Evolutionary conservation across 2,113 vertebrate genomes (phyloP), one percentile per base, ranked within the genome.

Genomic region (Terrapene triunguis): DNA sequence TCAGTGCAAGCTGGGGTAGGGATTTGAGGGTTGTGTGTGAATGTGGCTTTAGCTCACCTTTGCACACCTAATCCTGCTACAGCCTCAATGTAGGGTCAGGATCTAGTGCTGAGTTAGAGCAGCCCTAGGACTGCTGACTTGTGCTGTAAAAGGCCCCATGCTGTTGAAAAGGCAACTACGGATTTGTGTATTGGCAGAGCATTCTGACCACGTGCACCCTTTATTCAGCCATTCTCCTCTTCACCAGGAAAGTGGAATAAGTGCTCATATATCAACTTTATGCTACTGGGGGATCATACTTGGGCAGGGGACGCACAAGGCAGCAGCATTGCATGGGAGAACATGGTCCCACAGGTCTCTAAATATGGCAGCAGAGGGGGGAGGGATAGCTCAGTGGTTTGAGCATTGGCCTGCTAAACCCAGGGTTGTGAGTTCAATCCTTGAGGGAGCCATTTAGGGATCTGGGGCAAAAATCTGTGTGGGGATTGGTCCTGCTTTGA

Each of bases 91-190:
- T 29, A 48, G 42, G 14, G 54, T 17, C 38, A 35, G 12, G 2
- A 12, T 25, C 69, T 69, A 1, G 82, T 32, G 19, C 3, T 14
- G 72, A 22, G 59, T 24, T 10, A 27, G 19, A 94, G 54, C 53
- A n/a, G 78, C n/a, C 50, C 90, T 79, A 51, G 21, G 32, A 8
- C 54, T 10, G 51, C 38, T 54, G 12, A 27, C 38, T 12, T 59
- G 24, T 59, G 6, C 2, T 47, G 5, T 47, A 55, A 62, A 21
- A 0, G 0, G 35, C 55, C n/a, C 6, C 13, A 27, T 0, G 4
- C 17, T 89, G 7, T 16, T 55, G 65, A 85, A 82, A 65, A 65
- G 14, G 32, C 10, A 35, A 8, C 32, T 8, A 4, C 32, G 6
- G 59, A 65, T 16, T 65, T 51, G 16, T 44, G 3, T 24, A 50